Evolutionary conservation across 1,140 invertebrate genomes (phyloP), one percentile per base, ranked within the genome.

Genomic region (Watersipora subatra): DNA sequence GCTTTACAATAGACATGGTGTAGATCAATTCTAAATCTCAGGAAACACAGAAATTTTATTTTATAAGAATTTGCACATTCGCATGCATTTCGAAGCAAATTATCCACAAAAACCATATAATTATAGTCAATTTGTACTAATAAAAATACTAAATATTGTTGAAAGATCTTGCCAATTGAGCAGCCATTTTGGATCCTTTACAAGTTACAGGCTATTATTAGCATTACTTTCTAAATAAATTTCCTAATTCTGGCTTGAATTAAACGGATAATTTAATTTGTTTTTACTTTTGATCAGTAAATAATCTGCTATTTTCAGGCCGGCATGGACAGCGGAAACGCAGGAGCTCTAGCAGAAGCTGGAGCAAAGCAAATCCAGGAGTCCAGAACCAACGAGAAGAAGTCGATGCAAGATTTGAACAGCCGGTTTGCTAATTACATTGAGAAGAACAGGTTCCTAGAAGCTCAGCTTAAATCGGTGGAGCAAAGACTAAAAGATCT

Each of bases 381-480:
- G 57, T 73, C 68, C 28, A 73, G 83, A 17, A 80, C 82, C 69
- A 77, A 76, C 64, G 82, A 83, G 69, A 83, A 83, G 75, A 80
- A 80, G 68, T 81, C 83, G 62, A 75, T 83, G 74, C 77, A 77
- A 66, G 81, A 82, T 63, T 69, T 84, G 66, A 84, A 84, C 69
- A 81, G 83, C 69, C 73, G 81, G 57, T 77, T 83, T 64, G 83
- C 82, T 64, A 73, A 69, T 67, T 83, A 84, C 73, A 84, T 84
- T 67, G 83, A 84, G 74, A 83, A 79, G 69, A 80, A 82, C n/a
- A 75, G 83, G 56, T 84, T 82, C 67, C 72, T 84, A 22, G 82
- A 84, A 65, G 83, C 82, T 22, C 80, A 82, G 68, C 81, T 80
- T 70, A 74, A 79, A 64, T 82, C 82, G 66, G 69, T 83, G 29